Evolutionary conservation across 2,888 invertebrate genomes (phyloP).

Genomic region (Stomorhina lunata): DNA sequence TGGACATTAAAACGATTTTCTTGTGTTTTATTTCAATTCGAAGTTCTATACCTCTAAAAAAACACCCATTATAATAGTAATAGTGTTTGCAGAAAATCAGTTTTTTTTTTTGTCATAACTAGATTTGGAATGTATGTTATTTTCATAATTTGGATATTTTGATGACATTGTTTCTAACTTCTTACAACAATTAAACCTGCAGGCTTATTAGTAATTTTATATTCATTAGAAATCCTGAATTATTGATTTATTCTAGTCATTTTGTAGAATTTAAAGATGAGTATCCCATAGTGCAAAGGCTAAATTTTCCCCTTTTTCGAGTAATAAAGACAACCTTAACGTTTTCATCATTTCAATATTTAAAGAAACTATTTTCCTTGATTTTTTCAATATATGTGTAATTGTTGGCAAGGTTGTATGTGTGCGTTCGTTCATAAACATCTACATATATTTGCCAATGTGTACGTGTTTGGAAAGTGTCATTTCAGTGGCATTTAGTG

Average conservation of each 20-base stretch:
- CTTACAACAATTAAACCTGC: too few relatives aligned
- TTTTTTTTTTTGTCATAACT: too few relatives aligned
- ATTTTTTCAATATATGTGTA: background rate
- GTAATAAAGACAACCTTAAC: background rate
- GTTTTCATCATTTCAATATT: background rate
- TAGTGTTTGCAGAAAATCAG: too few relatives aligned
- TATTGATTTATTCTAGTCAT: background rate
- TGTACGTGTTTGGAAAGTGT: constrained; percentile 51
- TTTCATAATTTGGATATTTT: too few relatives aligned
- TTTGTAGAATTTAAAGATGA: background rate
- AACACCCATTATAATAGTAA: too few relatives aligned
- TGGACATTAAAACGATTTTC: too few relatives aligned
- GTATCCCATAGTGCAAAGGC: background rate
- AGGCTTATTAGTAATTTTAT: too few relatives aligned
- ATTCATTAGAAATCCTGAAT: too few relatives aligned
- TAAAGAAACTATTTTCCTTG: constrained; percentile 11
- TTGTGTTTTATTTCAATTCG: too few relatives aligned
- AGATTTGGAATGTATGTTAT: too few relatives aligned
- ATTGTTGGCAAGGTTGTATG: background rate
- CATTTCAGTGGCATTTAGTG: constrained; percentile 56
- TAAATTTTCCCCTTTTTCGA: background rate
- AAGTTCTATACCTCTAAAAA: too few relatives aligned
- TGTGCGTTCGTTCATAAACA: background rate
- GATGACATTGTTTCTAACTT: too few relatives aligned
- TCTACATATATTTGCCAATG: background rate